Base-by-base conservation (phyloP, 2,888 invertebrate genomes). In the Cabera pusaria region DNA sequence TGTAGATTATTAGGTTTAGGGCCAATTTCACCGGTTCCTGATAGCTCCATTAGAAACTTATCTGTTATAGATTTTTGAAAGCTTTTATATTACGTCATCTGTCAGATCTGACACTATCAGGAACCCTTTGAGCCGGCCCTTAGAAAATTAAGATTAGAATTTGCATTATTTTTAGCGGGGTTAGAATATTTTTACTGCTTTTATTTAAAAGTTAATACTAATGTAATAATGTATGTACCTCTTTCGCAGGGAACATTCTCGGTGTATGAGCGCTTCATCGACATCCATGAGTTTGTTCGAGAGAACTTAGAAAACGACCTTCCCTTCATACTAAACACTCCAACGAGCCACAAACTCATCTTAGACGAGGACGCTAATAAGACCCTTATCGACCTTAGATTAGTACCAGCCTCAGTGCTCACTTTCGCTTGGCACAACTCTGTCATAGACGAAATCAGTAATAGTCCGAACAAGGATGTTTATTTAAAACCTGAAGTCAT, bases 211-310 rank as follows among this genome's bases (percentile, higher is more conserved):
- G n/a, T n/a, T n/a, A n/a, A n/a, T n/a, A n/a, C n/a, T n/a, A n/a
- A n/a, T n/a, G n/a, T n/a, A n/a, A n/a, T n/a, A n/a, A n/a, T n/a
- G n/a, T n/a, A n/a, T n/a, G n/a, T n/a, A n/a, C n/a, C n/a, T n/a
- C n/a, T n/a, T n/a, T n/a, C n/a, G 6, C 89, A 97, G 93, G 97
- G 97, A 4, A 97, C 97, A 1, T 98, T 98, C 76, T 93, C 93
- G 27, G 94, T 97, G 0, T 93, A 93, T 67, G 97, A 97, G 69
- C 94, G 93, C 49, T 91, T 95, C 51, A 73, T 80, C 0, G 92
- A 93, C 47, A 90, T 97, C n/a, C 85, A 93, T 49, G 93, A 94
- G 41, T 97, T 96, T 74, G 93, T 97, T 0, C 90, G 91, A 64
- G 96, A 96, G 48, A 93, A 94, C 69, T 75, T 98, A 16, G 91